phyloP scores from a whole-genome alignment of 1,140 invertebrate genomes.

The Nymphalis io region DNA sequence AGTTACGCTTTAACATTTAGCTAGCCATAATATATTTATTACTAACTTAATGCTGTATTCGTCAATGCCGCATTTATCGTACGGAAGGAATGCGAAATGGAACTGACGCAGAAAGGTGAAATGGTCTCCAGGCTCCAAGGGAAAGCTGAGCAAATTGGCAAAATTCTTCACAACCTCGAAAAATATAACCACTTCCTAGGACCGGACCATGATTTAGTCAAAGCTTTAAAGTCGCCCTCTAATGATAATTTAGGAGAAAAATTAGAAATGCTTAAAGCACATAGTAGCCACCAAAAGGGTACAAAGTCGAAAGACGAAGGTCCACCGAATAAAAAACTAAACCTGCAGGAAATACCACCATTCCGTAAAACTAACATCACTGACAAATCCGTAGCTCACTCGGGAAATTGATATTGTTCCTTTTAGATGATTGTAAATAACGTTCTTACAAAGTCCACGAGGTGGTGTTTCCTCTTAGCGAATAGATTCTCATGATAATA shows the following conservation, averaged over 20 bases:
- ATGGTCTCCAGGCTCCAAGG: slow-evolving; percentile 94
- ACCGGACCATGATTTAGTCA: slow-evolving; percentile 81
- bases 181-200: slow-evolving; percentile 89
- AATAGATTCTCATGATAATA: slow-evolving; percentile 26
- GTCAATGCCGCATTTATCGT: slow-evolving; percentile 70
- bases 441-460: slow-evolving; percentile 30
- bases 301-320: slow-evolving; percentile 76
- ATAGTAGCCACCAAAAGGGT: slow-evolving; percentile 58
- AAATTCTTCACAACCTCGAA: slow-evolving; percentile 93
- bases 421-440: slow-evolving; percentile 23
- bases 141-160: slow-evolving; percentile 94
- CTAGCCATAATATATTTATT: slow-evolving; percentile 32
- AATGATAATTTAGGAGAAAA: slow-evolving; percentile 71
- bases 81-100: slow-evolving; percentile 93
- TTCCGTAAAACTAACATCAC: slow-evolving; percentile 63
- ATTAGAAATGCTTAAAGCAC: slow-evolving; percentile 61
- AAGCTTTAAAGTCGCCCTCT: slow-evolving; percentile 81
- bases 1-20: slow-evolving; percentile 8
- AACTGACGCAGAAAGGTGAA: slow-evolving; percentile 94
- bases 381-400: slow-evolving; percentile 48
- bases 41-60: slow-evolving; percentile 75
- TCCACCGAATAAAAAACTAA: slow-evolving; percentile 73
- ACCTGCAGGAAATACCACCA: slow-evolving; percentile 79
- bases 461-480: slow-evolving; percentile 54
- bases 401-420: slow-evolving; percentile 1